Base-by-base conservation (phyloP, 2,888 invertebrate genomes). In the Phragmatobia fuliginosa region DNA sequence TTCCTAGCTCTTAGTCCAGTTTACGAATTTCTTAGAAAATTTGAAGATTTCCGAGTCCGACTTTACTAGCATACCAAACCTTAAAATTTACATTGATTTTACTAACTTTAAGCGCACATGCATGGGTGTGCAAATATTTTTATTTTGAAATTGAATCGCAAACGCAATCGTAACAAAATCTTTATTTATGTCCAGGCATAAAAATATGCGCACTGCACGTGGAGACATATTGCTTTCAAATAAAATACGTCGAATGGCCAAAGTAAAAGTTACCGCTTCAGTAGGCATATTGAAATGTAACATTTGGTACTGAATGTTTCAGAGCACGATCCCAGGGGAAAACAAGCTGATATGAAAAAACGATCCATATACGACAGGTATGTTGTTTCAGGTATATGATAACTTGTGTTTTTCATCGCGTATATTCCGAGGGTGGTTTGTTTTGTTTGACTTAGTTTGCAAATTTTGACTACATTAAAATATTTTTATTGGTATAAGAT, bases 201-300 rank as follows among this genome's bases (percentile, higher is more conserved):
- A 82, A 76, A 73, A 77, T 76, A 78, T 79, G 56, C 8, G 10
- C 28, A 5, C 58, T 31, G 14, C n/a, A 67, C 72, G 72, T 74
- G 80, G 82, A 84, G 86, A 86, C 83, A 87, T 88, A 87, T 88
- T 86, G 83, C 83, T 84, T 85, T 78, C 81, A 68, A 81, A 85
- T 90, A 90, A 90, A 91, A 90, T 85, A 86, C 84, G 83, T 81
- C 84, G 81, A 79, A 81, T 83, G 84, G 80, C 67, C 74, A 79
- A 83, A 88, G 87, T 87, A 87, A 89, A 90, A 90, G 88, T 91
- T 85, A 85, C 85, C 84, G 84, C 83, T 87, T 86, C 83, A 89
- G 91, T 91, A 90, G 89, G 91, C 92, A 91, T 93, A 93, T 92
- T 93, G 93, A 91, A 91, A 89, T 87, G 91, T 92, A 92, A 91